Conservation (phyloP, 2,888 invertebrate genomes). For the Pollenia amentaria region DNA sequence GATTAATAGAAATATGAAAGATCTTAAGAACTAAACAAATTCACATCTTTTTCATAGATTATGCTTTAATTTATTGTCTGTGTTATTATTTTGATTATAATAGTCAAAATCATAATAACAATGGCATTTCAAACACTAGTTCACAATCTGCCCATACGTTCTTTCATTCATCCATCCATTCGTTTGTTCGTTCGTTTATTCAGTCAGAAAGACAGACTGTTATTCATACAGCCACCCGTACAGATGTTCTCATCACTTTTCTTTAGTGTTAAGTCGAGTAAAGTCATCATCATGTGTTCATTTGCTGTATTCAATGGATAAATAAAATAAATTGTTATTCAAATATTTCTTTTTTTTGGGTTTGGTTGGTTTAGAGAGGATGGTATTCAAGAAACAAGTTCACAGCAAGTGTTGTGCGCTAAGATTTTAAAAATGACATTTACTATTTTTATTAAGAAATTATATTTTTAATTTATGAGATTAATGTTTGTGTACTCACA, state of each 20-base stretch:
- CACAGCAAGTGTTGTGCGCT: constrained; percentile 35
- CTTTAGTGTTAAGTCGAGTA: neutral
- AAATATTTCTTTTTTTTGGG: constrained; percentile 16
- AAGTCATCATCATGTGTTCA: constrained; percentile 7
- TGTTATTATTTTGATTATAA: constrained; percentile 43
- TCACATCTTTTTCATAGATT: constrained; percentile 55
- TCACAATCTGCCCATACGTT: constrained; percentile 6
- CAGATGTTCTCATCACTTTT: constrained; percentile 1
- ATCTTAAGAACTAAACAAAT: constrained; percentile 61
- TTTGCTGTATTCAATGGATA: constrained; percentile 11
- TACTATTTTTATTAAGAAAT: constrained; percentile 45
- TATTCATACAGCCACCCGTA: neutral
- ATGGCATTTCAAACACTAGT: constrained; percentile 46
- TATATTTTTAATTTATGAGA: constrained; percentile 41
- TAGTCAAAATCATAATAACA: constrained; percentile 53
- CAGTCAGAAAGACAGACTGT: neutral
- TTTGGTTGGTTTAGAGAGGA: neutral
- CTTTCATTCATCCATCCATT: neutral
- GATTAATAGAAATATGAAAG: constrained; percentile 44
- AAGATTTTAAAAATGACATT: constrained; percentile 33
- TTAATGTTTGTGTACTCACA: neutral
- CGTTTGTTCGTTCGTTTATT: neutral
- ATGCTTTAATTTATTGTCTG: constrained; percentile 55
- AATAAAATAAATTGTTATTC: constrained; percentile 21
- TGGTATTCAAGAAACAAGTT: neutral